These are phyloP conservation scores for Laticauda colubrina DNA, from an alignment of 2,113 vertebrate genomes.

Conservation along the genomic window DNA sequence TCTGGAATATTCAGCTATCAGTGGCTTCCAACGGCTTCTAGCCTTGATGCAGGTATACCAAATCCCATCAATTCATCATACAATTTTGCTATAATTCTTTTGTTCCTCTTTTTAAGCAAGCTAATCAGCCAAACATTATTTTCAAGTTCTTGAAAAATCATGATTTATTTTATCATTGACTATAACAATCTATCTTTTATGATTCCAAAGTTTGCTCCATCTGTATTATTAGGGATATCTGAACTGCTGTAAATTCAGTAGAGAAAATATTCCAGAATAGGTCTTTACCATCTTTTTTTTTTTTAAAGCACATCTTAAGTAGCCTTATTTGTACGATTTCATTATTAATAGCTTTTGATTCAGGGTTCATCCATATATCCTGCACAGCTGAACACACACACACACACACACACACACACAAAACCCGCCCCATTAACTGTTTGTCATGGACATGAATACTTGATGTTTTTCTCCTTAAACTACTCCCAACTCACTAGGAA, in stretches of 20 bases:
- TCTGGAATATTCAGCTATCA: not conserved
- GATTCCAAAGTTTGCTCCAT: not conserved
- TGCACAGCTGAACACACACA: not conserved
- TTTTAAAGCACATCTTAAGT: not conserved
- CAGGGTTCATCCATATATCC: not conserved
- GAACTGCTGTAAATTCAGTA: not conserved
- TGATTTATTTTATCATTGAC: not conserved
- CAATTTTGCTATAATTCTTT: not conserved
- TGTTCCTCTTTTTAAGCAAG: not conserved
- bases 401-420: not conserved
- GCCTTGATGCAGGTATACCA: not conserved
- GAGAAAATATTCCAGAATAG: not conserved
- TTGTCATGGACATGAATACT: not conserved
- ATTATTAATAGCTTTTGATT: not conserved
- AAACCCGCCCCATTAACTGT: not conserved
- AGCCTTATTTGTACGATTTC: not conserved
- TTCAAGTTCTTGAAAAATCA: not conserved
- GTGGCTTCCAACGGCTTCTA: not conserved
- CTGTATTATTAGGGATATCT: not conserved
- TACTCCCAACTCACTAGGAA: not conserved
- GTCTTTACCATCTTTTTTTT: not conserved
- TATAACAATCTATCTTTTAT: not conserved
- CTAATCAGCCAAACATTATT: not conserved
- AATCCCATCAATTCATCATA: not conserved
- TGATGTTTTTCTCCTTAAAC: not conserved